Evolutionary conservation across 2,797 vertebrate genomes (phyloP).

Genomic region (Coccyzus lansbergi): DNA sequence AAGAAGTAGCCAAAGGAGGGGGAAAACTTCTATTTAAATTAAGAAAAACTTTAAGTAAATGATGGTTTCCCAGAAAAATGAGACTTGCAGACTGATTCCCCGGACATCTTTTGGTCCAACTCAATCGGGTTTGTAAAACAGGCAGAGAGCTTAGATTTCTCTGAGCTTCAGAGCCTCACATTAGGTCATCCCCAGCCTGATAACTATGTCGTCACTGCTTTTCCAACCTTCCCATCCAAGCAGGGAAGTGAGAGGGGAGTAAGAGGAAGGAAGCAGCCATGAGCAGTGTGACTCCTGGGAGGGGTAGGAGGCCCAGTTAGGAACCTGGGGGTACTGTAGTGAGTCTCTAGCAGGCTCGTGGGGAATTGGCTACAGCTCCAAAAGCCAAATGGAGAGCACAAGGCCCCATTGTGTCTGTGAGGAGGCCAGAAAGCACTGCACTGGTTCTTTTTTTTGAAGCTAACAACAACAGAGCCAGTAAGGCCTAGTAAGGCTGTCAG

Average conservation of each 20-base stretch:
- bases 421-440: neutral
- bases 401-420: neutral
- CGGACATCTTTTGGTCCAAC: neutral
- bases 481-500: neutral
- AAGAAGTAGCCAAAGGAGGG: neutral
- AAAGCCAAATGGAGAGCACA: neutral
- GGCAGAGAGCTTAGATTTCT: neutral
- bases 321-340: neutral
- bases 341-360: neutral
- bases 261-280: neutral
- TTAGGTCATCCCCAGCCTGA: neutral
- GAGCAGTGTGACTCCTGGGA: neutral
- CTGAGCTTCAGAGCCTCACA: neutral
- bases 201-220: neutral
- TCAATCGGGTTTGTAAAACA: neutral
- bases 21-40: neutral
- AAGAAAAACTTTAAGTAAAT: neutral
- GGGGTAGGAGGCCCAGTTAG: neutral
- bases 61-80: neutral
- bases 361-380: neutral
- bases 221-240: neutral
- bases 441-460: neutral
- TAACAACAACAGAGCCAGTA: neutral
- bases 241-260: neutral
- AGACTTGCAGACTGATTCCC: neutral